These are phyloP conservation scores for Clarias fuscus DNA, from an alignment of 2,797 vertebrate genomes.

Conservation along the genomic window DNA sequence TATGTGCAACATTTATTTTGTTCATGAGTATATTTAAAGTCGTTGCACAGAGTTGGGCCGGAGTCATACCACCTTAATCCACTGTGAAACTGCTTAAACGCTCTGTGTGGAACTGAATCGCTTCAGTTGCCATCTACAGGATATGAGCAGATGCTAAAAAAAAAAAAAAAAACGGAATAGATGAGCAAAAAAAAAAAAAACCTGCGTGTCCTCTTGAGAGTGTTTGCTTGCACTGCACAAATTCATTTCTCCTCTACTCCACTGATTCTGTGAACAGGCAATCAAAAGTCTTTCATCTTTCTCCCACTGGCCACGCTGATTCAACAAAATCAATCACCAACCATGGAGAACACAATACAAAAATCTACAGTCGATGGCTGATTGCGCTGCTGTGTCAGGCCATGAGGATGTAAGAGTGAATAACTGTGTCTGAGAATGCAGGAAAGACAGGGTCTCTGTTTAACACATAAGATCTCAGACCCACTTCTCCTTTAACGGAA, in stretches of 20 bases:
- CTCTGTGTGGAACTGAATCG: not conserved
- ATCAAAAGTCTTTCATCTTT: slow-evolving; percentile 25
- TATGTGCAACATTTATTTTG: too few relatives aligned
- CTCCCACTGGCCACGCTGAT: slow-evolving; percentile 1
- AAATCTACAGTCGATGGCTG: not conserved
- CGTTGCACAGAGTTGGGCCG: not conserved
- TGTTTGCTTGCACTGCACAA: slow-evolving; percentile 11
- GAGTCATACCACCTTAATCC: not conserved
- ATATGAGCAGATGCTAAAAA: not conserved
- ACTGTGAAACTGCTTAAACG: not conserved
- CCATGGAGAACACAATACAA: not conserved
- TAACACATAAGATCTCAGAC: too few relatives aligned
- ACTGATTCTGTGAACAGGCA: slow-evolving; percentile 15
- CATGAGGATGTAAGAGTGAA: not conserved
- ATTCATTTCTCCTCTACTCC: slow-evolving; percentile 6
- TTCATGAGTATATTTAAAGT: too few relatives aligned
- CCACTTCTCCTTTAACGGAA: too few relatives aligned
- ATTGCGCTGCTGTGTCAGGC: not conserved
- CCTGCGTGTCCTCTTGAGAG: not conserved
- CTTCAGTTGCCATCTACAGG: not conserved
- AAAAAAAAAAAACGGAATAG: not conserved
- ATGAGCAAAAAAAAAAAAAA: not conserved
- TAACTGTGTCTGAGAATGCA: not conserved
- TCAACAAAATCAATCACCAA: slow-evolving; percentile 9
- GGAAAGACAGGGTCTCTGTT: not conserved